Conservation (phyloP, 2,797 vertebrate species). For the Crypturellus tataupa region DNA sequence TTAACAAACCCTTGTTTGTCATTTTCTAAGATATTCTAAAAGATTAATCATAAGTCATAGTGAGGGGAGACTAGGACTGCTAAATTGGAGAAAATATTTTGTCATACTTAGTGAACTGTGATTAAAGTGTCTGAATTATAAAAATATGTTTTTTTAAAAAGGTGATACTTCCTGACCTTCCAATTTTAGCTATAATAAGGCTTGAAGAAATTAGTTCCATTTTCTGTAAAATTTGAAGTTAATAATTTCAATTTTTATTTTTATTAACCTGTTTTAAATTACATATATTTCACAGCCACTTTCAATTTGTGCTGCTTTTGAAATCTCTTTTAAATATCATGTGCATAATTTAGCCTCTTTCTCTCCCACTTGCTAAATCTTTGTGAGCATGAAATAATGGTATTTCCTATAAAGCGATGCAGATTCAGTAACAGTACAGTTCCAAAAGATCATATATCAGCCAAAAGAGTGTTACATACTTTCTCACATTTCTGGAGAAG, state of each 20-base stretch:
- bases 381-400: neutral
- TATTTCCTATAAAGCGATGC: neutral
- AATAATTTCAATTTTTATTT: neutral
- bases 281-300: neutral
- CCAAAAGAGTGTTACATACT: neutral
- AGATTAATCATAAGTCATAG: rapidly evolving
- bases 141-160: neutral
- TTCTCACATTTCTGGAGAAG: neutral
- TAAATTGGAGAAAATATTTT: neutral
- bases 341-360: neutral
- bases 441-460: neutral
- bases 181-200: neutral
- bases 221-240: neutral
- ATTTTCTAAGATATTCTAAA: neutral
- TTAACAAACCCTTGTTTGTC: neutral
- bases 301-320: neutral
- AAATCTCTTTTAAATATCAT: neutral
- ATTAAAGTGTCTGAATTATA: neutral
- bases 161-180: neutral
- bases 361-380: neutral
- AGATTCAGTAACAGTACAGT: neutral
- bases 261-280: neutral
- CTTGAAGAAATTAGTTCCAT: neutral
- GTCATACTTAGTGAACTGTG: neutral
- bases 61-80: neutral